Evolutionary conservation across 2,113 vertebrate species (phyloP), one percentile per base, ranked within the genome.

Genomic region (Benitochromis conjunctus): DNA sequence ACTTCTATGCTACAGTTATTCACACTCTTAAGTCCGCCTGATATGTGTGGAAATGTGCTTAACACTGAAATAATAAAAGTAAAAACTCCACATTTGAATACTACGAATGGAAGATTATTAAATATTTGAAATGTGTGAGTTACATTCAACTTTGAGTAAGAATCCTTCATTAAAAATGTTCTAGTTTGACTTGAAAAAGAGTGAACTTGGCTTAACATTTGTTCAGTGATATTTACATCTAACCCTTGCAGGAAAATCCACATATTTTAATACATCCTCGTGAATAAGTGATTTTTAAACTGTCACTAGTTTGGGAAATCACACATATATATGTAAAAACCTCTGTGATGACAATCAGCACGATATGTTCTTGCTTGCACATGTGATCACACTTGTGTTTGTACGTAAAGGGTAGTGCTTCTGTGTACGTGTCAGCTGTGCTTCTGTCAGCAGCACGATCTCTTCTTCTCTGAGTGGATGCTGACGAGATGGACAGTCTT

Each of bases 401-500:
- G 7, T 80, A 29, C 4, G 29, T 79, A 54, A 82, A 82, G 86
- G 57, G 80, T 90, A 87, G 90, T 82, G 71, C 16, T 86, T 55
- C 54, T 53, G 34, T 62, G 57, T 57, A 21, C 31, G 57, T 58
- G 57, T 62, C 4, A 2, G 19, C 80, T 38, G 77, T 80, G 80
- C 2, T 11, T 26, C 38, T 48, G 89, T 93, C 90, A 93, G 87
- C 98, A 99, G 94, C 98, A 99, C 54, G 96, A 92, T 43, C 91
- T 97, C 94, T 97, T 98, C 88, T 96, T 97, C 46, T 89, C 91
- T 18, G 92, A 41, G 6, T 66, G 34, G 31, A 85, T 80, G 53
- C 90, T 81, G 10, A 94, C 87, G 78, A 98, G 94, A 83, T 94
- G 94, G 43, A 97, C 77, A 0, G 96, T 97, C 94, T 98, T 98